These are phyloP conservation scores for Stigmatopora nigra DNA, from an alignment of 2,113 vertebrate species.

Conservation along the genomic window DNA sequence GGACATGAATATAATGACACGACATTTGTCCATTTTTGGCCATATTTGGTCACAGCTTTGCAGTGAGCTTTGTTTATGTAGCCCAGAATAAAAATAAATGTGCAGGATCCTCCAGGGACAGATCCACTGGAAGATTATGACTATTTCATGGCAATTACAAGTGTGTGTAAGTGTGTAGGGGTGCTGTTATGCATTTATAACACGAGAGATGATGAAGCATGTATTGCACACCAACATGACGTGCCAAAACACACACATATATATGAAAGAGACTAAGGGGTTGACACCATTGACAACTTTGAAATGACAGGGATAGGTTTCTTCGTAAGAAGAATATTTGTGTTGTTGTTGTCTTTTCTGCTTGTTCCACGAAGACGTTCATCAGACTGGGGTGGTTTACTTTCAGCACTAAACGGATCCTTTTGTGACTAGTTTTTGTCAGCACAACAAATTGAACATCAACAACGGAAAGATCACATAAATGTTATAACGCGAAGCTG, in stretches of 20 bases:
- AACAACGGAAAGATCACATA: not conserved
- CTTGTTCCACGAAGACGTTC: not conserved
- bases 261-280: conserved; percentile 26
- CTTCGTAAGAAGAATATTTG: conserved; percentile 14
- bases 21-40: conserved; percentile 65
- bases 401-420: conserved; percentile 20
- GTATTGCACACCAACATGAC: not conserved
- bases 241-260: conserved; percentile 3
- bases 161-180: conserved; percentile 21
- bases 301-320: conserved; percentile 41
- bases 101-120: conserved; percentile 31
- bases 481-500: not conserved
- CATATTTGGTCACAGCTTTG: conserved; percentile 68
- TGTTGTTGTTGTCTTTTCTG: conserved; percentile 1
- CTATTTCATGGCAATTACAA: conserved; percentile 32
- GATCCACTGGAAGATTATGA: conserved; percentile 20
- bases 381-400: conserved; percentile 6
- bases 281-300: conserved; percentile 42
- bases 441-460: not conserved
- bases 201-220: conserved; percentile 7
- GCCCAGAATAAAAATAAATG: conserved; percentile 55
- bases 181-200: not conserved
- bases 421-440: conserved; percentile 9
- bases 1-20: conserved; percentile 69
- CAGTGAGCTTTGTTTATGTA: conserved; percentile 57